phyloP scores from a whole-genome alignment of 2,797 vertebrate species.

The Danio jaintianensis region DNA sequence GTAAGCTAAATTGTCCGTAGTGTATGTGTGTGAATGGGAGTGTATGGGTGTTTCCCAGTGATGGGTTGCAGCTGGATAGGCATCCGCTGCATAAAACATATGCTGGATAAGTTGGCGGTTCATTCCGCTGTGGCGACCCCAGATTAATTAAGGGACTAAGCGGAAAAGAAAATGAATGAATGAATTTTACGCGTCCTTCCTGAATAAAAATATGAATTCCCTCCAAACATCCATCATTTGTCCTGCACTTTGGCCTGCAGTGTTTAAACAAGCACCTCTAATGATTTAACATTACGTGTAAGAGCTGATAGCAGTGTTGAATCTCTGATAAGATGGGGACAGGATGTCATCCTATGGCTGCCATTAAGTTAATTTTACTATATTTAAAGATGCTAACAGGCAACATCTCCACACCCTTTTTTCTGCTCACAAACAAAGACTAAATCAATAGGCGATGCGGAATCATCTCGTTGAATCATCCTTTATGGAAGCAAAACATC shows the following conservation, averaged over 20 bases:
- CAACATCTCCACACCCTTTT: neutral
- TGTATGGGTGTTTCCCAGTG: too few relatives aligned
- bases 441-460: neutral
- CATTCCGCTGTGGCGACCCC: too few relatives aligned
- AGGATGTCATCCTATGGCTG: conserved; percentile 17
- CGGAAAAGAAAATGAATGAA: too few relatives aligned
- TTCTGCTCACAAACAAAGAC: neutral
- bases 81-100: too few relatives aligned
- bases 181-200: too few relatives aligned
- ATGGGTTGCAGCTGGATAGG: too few relatives aligned
- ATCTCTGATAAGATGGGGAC: conserved; percentile 58
- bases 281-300: neutral
- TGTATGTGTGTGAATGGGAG: too few relatives aligned
- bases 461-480: neutral
- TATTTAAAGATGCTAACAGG: neutral
- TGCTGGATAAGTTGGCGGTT: too few relatives aligned
- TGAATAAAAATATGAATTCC: neutral
- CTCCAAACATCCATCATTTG: neutral
- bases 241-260: neutral
- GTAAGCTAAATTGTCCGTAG: too few relatives aligned
- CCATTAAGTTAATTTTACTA: neutral
- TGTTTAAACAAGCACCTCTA: neutral
- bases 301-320: conserved; percentile 61
- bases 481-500: conserved; percentile 1
- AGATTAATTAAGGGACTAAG: too few relatives aligned